Evolutionary conservation across 2,797 vertebrate genomes (phyloP), one percentile per base, ranked within the genome.

Genomic region (Myiotriccus ornatus): DNA sequence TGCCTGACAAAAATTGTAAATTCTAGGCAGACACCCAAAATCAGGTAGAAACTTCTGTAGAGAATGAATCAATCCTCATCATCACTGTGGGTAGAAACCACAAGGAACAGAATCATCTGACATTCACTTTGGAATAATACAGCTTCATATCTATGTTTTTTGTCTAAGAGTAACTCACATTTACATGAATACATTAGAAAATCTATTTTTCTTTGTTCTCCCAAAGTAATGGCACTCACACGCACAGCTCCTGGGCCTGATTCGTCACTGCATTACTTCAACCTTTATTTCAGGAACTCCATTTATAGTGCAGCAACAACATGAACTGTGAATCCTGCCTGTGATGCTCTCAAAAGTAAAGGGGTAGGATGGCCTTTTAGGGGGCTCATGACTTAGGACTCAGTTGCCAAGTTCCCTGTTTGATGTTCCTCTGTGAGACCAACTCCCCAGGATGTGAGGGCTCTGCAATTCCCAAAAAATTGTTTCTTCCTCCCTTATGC

Each of bases 161-260:
- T 78, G 71, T 89, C 47, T 73, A 92, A 86, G 19, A 75, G 57
- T 47, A 93, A 78, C 43, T 87, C 75, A 71, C 63, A 89, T 89
- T 91, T 93, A 83, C 50, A 83, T 46, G 68, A 95, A 90, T 43
- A 87, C 9, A 52, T 82, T 56, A 76, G 44, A 60, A 93, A 86
- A 35, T 20, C 53, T 80, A 12, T 65, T 83, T 82, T 92, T 82
- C 50, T 62, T 50, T 69, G 59, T 82, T 47, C 6, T 10, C 35
- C 35, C 30, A 17, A 92, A 67, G 59, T 56, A 82, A 84, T n/a
- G 47, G 49, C 49, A 92, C 19, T 81, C 39, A 76, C 27, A 63
- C 2, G 2, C 55, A 60, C 1, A 0, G 52, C 35, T 95, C 44
- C 83, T 62, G 28, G 43, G 34, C 47, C 67, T 91, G 83, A 94